Base-by-base conservation (phyloP, 1,140 invertebrate genomes). In the Oscheius sp. region DNA sequence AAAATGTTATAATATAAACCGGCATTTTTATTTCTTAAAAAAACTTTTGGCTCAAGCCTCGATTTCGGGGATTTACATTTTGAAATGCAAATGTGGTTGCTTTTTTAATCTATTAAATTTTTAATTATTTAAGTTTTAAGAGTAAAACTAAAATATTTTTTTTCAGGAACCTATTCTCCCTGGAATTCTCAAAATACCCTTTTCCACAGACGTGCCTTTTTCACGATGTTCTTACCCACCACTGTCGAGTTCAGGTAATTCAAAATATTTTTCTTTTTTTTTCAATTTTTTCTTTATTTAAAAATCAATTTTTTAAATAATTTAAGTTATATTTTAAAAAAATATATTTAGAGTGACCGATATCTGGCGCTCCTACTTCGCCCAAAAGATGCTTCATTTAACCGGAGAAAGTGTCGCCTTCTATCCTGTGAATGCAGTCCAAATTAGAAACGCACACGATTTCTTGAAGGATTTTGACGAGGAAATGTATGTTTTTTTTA, bases 101-200 rank as follows among this genome's bases (percentile, higher is more conserved):
- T n/a, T n/a, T n/a, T n/a, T n/a, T n/a, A n/a, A n/a, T n/a, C n/a
- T n/a, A n/a, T n/a, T n/a, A n/a, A n/a, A n/a, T n/a, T n/a, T n/a
- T n/a, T n/a, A n/a, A n/a, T n/a, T n/a, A n/a, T n/a, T n/a, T n/a
- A n/a, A n/a, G n/a, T n/a, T n/a, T n/a, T n/a, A n/a, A n/a, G n/a
- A n/a, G n/a, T n/a, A n/a, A n/a, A n/a, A n/a, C n/a, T n/a, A n/a
- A n/a, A n/a, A n/a, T n/a, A n/a, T n/a, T n/a, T n/a, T n/a, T n/a
- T n/a, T n/a, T n/a, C 36, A 35, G 58, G 36, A 2, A 42, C 59
- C 29, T 75, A 38, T 34, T 32, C 73, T 4, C 73, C 71, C 3
- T 66, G 72, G 52, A 75, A 85, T 61, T 84, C 81, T n/a, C 84
- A 85, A 71, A 85, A 85, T 68, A 85, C 84, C 7, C 61, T 85